Evolutionary conservation across 2,113 vertebrate species (phyloP).

Genomic region (Stomatorhinus ivindoensis): DNA sequence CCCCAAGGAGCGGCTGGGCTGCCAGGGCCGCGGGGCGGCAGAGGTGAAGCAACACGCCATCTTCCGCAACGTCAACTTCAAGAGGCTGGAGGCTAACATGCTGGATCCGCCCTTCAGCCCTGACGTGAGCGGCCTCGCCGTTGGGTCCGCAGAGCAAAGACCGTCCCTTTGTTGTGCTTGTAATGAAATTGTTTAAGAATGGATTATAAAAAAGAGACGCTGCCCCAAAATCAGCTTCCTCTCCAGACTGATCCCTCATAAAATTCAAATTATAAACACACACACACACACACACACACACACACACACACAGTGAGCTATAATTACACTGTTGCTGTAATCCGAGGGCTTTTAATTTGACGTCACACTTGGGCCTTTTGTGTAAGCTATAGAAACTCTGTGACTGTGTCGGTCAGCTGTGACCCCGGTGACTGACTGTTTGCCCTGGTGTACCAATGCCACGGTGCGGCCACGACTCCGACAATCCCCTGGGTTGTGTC

Average conservation of each 20-base stretch:
- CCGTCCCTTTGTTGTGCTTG: background rate
- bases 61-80: slow-evolving; percentile 85
- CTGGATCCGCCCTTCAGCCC: slow-evolving; percentile 82
- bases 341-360: background rate
- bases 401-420: background rate
- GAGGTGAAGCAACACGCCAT: slow-evolving; percentile 76
- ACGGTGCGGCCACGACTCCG: background rate
- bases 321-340: background rate
- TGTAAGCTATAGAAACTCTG: background rate
- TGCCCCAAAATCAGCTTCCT: background rate
- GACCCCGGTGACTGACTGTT: background rate
- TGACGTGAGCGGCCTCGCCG: slow-evolving; percentile 64
- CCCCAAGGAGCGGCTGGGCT: slow-evolving; percentile 73
- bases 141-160: background rate
- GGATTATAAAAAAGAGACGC: background rate
- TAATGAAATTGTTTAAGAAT: background rate
- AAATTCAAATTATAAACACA: background rate
- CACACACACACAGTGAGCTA: background rate
- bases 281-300: background rate
- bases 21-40: slow-evolving; percentile 64
- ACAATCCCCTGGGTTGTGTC: background rate
- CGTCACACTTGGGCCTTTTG: background rate
- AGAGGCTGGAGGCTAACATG: slow-evolving; percentile 79
- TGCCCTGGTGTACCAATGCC: background rate
- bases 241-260: background rate